Conservation (phyloP, 2,888 invertebrate genomes). For the Drosophila neotestacea region DNA sequence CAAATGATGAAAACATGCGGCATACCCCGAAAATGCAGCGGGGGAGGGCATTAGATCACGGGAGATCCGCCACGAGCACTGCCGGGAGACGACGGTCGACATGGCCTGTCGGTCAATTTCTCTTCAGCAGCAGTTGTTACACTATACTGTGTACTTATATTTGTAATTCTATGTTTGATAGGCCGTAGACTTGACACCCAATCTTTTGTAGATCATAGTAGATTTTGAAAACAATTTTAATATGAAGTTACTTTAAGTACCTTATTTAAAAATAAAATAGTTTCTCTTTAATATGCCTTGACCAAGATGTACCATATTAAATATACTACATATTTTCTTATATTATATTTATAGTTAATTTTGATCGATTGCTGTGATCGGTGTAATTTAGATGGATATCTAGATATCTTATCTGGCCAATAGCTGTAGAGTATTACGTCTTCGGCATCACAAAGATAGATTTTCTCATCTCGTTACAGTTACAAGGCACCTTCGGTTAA, state of each 20-base stretch:
- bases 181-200: no score
- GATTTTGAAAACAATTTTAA: no score
- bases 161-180: no score
- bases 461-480: conserved; percentile 27
- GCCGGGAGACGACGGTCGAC: conserved; percentile 47
- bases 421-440: conserved; percentile 8
- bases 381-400: no score
- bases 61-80: conserved; percentile 22
- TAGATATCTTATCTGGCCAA: background rate
- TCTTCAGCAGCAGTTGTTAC: conserved; percentile 50
- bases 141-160: background rate
- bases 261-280: no score
- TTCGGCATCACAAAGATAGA: background rate
- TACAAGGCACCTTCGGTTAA: conserved; percentile 53
- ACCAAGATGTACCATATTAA: no score
- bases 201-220: no score
- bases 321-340: no score
- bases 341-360: no score
- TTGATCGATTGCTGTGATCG: no score
- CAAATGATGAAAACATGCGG: conserved; percentile 68
- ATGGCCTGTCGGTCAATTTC: conserved; percentile 64
- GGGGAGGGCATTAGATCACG: conserved; percentile 57
- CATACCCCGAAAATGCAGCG: conserved; percentile 46
- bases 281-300: no score
- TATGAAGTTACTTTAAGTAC: no score